Conservation (phyloP, 1,140 invertebrate species). For the Heliothis subflexa region DNA sequence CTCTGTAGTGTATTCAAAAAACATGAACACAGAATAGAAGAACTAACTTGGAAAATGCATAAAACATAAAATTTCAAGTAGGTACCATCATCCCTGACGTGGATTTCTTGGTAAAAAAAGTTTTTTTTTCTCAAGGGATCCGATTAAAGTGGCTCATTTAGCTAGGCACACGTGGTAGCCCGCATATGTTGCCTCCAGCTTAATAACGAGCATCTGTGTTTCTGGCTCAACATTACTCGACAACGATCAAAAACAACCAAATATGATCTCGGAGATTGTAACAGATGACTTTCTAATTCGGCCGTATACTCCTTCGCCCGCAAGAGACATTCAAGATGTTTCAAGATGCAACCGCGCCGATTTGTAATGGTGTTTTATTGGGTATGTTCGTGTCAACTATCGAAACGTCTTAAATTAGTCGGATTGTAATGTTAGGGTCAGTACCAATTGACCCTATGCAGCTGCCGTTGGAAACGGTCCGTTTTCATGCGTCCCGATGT, state of each 20-base stretch:
- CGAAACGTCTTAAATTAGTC: slow-evolving; percentile 62
- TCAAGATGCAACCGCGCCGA: slow-evolving; percentile 36
- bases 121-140: slow-evolving; percentile 56
- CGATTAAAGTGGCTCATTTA: slow-evolving; percentile 42
- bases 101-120: slow-evolving; percentile 54
- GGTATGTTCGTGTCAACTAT: slow-evolving; percentile 13
- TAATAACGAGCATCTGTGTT: slow-evolving; percentile 66
- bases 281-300: slow-evolving; percentile 41
- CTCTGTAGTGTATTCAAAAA: background rate
- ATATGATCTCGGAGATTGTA: slow-evolving; percentile 32
- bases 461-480: slow-evolving; percentile 70
- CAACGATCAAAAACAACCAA: slow-evolving; percentile 27
- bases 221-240: slow-evolving; percentile 39
- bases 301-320: slow-evolving; percentile 24
- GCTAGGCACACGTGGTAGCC: slow-evolving; percentile 75
- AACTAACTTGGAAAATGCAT: background rate
- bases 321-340: slow-evolving; percentile 59
- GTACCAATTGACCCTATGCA: slow-evolving; percentile 78
- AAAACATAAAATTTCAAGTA: slow-evolving; percentile 22
- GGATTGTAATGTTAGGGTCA: slow-evolving; percentile 76
- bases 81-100: slow-evolving; percentile 13
- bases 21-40: background rate
- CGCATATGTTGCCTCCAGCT: slow-evolving; percentile 69
- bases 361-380: slow-evolving; percentile 4
- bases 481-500: slow-evolving; percentile 60